Base-by-base conservation (phyloP, 2,888 invertebrate genomes). In the Volucella zonaria region DNA sequence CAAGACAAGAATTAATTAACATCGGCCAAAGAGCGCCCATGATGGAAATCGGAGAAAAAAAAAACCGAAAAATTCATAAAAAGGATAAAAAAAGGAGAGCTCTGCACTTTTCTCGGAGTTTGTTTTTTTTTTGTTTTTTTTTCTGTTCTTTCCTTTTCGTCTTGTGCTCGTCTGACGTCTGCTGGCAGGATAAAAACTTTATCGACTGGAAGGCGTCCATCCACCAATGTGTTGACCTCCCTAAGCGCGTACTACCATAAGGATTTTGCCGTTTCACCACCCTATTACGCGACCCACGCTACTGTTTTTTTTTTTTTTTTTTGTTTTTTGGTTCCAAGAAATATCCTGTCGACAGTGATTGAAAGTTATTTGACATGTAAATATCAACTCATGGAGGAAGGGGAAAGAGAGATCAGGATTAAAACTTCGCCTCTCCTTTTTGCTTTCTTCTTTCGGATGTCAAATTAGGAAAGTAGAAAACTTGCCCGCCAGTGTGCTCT, bases 1-100 rank as follows among this genome's bases (percentile, higher is more conserved):
- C 89, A 91, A 91, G 88, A 91, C 90, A 89, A 88, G 91, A 91
- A 91, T 91, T 91, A 91, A 91, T 91, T 91, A 91, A 90, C 90
- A 90, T 88, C 87, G 80, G 83, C 59, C 71, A 66, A 52, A 51
- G 70, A 54, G 56, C n/a, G n/a, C 59, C 31, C 38, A n/a, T 51
- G 62, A 54, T 11, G 12, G 15, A 38, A 45, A 49, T 51, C 18
- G 54, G 42, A 23, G 58, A 6, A 73, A 67, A 47, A 62, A 51
- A 42, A 49, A 40, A 43, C 31, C 6, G 6, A 74, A 80, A 61
- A 71, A 66, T 77, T 54, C 56, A 56, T 71, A 59, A 71, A 81
- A 86, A 81, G 77, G 75, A 80, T 74, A 82, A 82, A 73, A 86
- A 64, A 78, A 74, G 66, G 59, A 77, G 75, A 76, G 74, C 54